Evolutionary conservation across 2,797 vertebrate genomes (phyloP).

Genomic region (Ctenopoma multispine): DNA sequence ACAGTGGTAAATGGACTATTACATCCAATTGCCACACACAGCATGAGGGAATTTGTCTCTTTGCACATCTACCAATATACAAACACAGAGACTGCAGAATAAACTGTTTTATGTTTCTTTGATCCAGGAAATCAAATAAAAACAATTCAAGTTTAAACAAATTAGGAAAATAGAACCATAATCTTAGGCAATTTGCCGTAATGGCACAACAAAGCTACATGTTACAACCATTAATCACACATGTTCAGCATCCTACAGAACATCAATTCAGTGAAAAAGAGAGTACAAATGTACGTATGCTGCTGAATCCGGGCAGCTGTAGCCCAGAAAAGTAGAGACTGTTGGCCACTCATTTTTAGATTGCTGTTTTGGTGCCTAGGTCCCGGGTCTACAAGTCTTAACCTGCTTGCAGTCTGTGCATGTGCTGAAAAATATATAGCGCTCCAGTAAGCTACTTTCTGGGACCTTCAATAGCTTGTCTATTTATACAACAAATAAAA

Average conservation of each 20-base stretch:
- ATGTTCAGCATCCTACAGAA: background rate
- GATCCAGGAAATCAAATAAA: constrained; percentile 40
- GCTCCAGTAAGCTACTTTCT: no score
- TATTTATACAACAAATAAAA: no score
- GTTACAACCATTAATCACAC: background rate
- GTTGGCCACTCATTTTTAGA: background rate
- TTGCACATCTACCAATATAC: constrained; percentile 51
- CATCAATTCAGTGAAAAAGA: background rate
- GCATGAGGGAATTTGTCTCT: constrained; percentile 63
- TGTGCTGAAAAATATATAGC: background rate
- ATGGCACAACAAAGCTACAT: background rate
- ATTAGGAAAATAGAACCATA: constrained; percentile 23
- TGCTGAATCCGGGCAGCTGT: background rate
- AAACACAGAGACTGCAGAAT: constrained; percentile 37
- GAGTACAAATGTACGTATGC: background rate
- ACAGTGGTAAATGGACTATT: constrained; percentile 74
- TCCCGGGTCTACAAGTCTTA: background rate
- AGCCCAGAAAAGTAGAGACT: background rate
- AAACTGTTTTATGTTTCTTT: constrained; percentile 45
- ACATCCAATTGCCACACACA: constrained; percentile 74
- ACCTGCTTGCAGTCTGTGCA: background rate
- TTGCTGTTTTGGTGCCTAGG: background rate
- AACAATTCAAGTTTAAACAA: constrained; percentile 31
- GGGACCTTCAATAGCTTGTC: no score
- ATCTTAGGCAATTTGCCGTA: constrained; percentile 11